A percentile compares a stretch with the other conserved stretches of the same genome.
phyloP scores from a whole-genome alignment of 2,888 invertebrate species.

The Brenthis hecate region DNA sequence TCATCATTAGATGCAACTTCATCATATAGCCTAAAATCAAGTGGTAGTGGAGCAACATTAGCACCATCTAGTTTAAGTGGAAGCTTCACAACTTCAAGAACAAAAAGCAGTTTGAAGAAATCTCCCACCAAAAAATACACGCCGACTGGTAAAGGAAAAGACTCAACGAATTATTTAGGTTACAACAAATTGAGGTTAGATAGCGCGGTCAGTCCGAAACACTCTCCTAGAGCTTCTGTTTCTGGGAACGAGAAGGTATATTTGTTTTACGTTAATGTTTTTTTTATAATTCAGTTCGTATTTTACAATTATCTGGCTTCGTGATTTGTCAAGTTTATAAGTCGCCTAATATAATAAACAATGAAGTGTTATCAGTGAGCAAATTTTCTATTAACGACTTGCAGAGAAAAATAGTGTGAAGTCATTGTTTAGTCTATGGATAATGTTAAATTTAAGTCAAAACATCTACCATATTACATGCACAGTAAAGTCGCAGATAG shows the following conservation, averaged over 20 bases:
- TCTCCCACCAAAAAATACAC: constrained; percentile 71
- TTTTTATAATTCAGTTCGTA: no score
- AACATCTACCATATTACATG: no score
- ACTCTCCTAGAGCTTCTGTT: constrained; percentile 62
- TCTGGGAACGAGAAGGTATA: constrained; percentile 65
- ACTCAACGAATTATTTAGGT: constrained; percentile 64
- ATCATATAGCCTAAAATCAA: constrained; percentile 71
- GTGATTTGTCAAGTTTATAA: not conserved
- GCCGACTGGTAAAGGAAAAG: constrained; percentile 61
- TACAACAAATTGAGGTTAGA: constrained; percentile 77
- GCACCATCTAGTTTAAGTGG: constrained; percentile 72
- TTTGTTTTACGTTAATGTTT: not conserved
- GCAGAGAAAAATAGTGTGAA: no score
- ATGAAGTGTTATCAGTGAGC: no score
- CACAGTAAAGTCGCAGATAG: no score
- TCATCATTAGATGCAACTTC: constrained; percentile 70
- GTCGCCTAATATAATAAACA: not conserved
- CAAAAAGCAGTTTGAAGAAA: constrained; percentile 74
- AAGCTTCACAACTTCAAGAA: constrained; percentile 67
- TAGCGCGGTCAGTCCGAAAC: constrained; percentile 77
- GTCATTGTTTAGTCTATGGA: no score
- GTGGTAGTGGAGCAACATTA: constrained; percentile 65
- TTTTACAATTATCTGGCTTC: not conserved
- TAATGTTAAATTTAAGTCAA: no score
- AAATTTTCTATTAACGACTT: no score